Conservation (phyloP, 2,797 vertebrate species). For the Sarcophilus harrisii region DNA sequence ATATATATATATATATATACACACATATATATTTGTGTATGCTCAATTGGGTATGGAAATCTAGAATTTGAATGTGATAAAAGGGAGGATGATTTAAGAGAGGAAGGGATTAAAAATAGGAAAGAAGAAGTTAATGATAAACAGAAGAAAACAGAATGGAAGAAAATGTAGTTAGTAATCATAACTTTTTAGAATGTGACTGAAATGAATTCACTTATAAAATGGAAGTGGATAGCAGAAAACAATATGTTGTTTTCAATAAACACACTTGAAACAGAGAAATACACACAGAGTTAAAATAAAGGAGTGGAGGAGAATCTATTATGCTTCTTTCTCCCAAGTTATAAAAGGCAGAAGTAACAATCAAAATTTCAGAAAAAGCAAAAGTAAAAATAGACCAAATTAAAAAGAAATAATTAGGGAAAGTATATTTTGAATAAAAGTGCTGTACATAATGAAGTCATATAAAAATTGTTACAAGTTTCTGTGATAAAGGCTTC, state of each 20-base stretch:
- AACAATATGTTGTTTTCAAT: background rate
- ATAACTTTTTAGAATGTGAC: background rate
- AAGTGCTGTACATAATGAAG: background rate
- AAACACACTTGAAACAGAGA: background rate
- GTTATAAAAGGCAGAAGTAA: background rate
- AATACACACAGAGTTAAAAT: background rate
- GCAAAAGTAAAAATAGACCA: background rate
- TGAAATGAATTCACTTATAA: background rate
- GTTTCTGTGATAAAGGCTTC: background rate
- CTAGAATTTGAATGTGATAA: background rate
- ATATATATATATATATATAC: background rate
- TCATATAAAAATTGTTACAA: background rate
- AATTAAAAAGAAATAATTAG: background rate
- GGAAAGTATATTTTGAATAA: background rate
- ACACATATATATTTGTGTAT: background rate
- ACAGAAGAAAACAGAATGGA: background rate
- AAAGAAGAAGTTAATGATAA: background rate
- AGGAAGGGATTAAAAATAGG: background rate
- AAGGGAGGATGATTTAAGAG: background rate
- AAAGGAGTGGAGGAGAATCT: background rate
- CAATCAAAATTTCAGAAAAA: background rate
- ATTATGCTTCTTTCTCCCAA: background rate
- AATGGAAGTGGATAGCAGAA: background rate
- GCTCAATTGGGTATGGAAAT: background rate
- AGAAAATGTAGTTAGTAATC: background rate